Conservation (phyloP, 2,888 invertebrate genomes). For the Dolichomitus sp. region DNA sequence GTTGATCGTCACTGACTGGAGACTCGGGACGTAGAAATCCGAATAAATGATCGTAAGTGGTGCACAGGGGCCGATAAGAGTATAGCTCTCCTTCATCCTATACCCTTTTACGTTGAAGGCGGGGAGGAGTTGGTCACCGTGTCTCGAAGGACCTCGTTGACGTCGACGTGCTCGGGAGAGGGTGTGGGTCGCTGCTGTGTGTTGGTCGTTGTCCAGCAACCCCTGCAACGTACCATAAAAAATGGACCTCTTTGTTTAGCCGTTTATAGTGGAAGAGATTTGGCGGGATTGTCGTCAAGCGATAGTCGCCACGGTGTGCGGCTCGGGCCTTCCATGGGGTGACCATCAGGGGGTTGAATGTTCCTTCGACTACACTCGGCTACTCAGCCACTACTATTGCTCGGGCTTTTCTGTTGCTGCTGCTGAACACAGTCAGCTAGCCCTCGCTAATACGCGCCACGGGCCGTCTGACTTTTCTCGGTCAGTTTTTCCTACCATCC, state of each 20-base stretch:
- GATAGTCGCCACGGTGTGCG: slow-evolving; percentile 75
- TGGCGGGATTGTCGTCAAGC: slow-evolving; percentile 84
- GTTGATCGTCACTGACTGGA: slow-evolving; percentile 32
- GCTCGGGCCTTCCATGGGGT: slow-evolving; percentile 48
- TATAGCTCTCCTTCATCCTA: slow-evolving; percentile 46
- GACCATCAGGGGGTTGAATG: slow-evolving; percentile 54
- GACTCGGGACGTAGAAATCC: slow-evolving; percentile 52
- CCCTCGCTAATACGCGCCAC: slow-evolving; percentile 77
- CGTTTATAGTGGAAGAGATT: slow-evolving; percentile 86
- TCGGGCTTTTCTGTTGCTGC: slow-evolving; percentile 27
- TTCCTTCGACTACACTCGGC: slow-evolving; percentile 21
- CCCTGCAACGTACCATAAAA: slow-evolving; percentile 73
- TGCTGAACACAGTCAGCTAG: slow-evolving; percentile 61
- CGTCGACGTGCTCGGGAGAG: slow-evolving; percentile 45
- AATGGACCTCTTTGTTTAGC: slow-evolving; percentile 86
- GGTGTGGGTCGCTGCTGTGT: slow-evolving; percentile 44
- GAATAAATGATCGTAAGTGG: slow-evolving; percentile 83
- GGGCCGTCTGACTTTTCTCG: slow-evolving; percentile 69
- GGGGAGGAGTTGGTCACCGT: slow-evolving; percentile 29
- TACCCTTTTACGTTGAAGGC: slow-evolving; percentile 47
- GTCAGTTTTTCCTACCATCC: slow-evolving; percentile 46
- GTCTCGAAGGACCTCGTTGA: slow-evolving; percentile 62
- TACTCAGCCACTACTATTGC: slow-evolving; percentile 38
- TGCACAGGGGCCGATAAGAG: slow-evolving; percentile 85
- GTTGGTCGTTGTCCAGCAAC: slow-evolving; percentile 58